Percentiles rank a stretch among this genome's conserved stretches.
These are phyloP conservation scores for Esox niger DNA, from an alignment of 2,113 vertebrate species.

Conservation along the genomic window DNA sequence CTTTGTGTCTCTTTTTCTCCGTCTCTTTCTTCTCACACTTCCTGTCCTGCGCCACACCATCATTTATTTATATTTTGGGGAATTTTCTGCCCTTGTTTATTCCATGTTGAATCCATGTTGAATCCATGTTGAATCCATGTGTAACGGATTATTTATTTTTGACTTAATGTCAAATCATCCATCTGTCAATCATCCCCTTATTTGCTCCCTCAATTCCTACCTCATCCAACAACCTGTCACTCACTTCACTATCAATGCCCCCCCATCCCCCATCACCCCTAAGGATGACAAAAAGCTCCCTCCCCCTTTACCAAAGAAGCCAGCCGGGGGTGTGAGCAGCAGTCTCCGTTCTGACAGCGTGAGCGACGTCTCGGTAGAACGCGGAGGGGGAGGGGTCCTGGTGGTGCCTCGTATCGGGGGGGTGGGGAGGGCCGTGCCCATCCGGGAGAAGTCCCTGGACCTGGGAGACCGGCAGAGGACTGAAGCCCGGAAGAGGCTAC, in stretches of 20 bases:
- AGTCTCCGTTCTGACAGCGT: slow-evolving; percentile 68
- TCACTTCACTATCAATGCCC: neutral
- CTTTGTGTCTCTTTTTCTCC: neutral
- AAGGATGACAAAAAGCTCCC: slow-evolving; percentile 79
- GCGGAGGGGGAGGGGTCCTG: slow-evolving; percentile 50
- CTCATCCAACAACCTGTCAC: neutral
- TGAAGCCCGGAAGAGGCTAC: slow-evolving; percentile 89
- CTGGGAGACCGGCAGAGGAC: slow-evolving; percentile 90
- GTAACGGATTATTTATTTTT: neutral
- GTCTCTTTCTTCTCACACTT: slow-evolving; percentile 45
- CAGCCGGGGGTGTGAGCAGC: slow-evolving; percentile 70
- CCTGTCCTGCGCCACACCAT: neutral
- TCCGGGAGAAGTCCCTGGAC: slow-evolving; percentile 76
- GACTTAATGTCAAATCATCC: neutral
- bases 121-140: no score
- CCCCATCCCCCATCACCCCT: slow-evolving; percentile 21
- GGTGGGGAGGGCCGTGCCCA: slow-evolving; percentile 52
- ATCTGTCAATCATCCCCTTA: slow-evolving; percentile 3
- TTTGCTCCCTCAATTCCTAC: neutral
- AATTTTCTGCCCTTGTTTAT: no score
- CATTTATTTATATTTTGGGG: neutral
- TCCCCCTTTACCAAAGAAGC: slow-evolving; percentile 82
- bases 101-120: no score
- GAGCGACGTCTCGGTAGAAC: slow-evolving; percentile 33
- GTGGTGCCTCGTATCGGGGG: slow-evolving; percentile 62